Percentiles rank a stretch among this genome's conserved stretches.
Conservation (phyloP, 2,797 vertebrate species). For the Schizothorax lantsangensis region DNA sequence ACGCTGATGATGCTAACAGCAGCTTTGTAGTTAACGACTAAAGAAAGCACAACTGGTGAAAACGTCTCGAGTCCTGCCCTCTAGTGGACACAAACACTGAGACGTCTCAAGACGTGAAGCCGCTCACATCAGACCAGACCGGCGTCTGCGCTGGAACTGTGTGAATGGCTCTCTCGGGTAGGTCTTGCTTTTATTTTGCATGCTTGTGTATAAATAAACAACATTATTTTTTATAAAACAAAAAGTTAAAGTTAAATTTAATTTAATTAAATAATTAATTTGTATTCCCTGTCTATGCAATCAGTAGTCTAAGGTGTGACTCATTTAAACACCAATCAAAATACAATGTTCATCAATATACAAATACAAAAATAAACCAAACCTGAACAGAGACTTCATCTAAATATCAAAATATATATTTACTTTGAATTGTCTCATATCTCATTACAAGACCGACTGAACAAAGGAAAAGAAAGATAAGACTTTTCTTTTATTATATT, state of each 20-base stretch:
- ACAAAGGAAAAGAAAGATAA: conserved; percentile 5
- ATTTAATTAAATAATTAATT: background rate
- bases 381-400: background rate
- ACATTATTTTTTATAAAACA: background rate
- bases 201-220: background rate
- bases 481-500: conserved; percentile 7
- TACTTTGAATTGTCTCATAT: background rate
- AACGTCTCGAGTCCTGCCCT: background rate
- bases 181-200: background rate
- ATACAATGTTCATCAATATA: background rate
- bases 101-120: background rate
- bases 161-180: background rate
- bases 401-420: background rate
- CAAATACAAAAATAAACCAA: background rate
- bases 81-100: conserved; percentile 6
- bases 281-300: background rate
- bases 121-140: background rate
- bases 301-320: background rate
- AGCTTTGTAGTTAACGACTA: background rate
- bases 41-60: background rate
- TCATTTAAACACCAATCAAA: background rate
- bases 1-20: background rate
- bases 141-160: background rate
- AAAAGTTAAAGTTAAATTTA: background rate
- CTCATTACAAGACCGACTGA: background rate